Evolutionary conservation across 2,113 vertebrate species (phyloP).

Genomic region (Actinemys pallida): DNA sequence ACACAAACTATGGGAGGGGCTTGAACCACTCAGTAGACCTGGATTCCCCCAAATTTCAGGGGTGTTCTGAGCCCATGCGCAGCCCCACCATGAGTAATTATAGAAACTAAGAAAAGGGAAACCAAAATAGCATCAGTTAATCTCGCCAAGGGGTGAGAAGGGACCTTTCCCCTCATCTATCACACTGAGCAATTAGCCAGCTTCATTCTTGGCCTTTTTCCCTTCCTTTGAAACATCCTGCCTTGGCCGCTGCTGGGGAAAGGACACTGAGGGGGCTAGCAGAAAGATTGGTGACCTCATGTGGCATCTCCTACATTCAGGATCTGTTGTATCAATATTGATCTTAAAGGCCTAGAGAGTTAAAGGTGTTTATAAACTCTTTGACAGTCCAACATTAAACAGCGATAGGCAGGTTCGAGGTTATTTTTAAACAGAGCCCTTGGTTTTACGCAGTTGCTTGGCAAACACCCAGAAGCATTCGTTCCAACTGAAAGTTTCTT

Average conservation of each 20-base stretch:
- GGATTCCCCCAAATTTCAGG: no score
- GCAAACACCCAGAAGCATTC: not conserved
- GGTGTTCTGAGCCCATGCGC: no score
- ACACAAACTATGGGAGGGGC: no score
- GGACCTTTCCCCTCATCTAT: no score
- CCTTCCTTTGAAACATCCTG: not conserved
- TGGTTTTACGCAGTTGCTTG: not conserved
- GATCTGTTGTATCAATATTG: not conserved
- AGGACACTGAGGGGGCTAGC: not conserved
- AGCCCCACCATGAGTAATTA: no score
- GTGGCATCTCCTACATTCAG: not conserved
- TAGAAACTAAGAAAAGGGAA: no score
- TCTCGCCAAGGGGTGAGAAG: no score
- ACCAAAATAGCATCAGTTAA: no score
- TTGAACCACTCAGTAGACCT: no score
- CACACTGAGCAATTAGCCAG: no score
- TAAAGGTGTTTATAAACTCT: not conserved
- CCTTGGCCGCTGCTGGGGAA: not conserved
- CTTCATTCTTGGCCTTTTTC: not conserved
- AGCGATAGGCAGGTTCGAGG: not conserved
- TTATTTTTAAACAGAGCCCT: not conserved
- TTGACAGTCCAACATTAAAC: not conserved
- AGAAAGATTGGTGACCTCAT: not conserved
- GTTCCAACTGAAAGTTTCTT: not conserved
- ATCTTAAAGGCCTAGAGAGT: not conserved